Percentiles rank a stretch among this genome's conserved stretches.
Evolutionary conservation across 2,888 invertebrate species (phyloP).

Genomic region (Lepetodrilus schrolli): DNA sequence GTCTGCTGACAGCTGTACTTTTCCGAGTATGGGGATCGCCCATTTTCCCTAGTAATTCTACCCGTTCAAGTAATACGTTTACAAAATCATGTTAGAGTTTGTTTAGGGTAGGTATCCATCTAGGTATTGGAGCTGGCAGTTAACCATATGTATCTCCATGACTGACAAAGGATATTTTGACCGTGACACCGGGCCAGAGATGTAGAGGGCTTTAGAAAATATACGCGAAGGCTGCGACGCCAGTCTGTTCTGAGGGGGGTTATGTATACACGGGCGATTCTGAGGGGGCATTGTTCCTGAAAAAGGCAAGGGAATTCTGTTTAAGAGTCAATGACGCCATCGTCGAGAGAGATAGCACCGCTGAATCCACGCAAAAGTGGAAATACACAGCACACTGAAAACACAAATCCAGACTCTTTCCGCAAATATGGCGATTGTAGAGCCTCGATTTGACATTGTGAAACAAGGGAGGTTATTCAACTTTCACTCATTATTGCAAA

Average conservation of each 20-base stretch:
- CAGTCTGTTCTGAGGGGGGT: conserved; percentile 21
- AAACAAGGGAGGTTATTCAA: conserved; percentile 8
- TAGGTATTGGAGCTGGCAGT: not conserved
- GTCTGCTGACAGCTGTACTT: conserved; percentile 62
- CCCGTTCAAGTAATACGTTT: too few species aligned
- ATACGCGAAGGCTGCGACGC: conserved; percentile 4
- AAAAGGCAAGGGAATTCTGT: not conserved
- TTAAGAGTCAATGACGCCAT: conserved; percentile 16
- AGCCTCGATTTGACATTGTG: not conserved
- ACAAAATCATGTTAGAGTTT: not conserved
- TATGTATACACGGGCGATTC: conserved; percentile 20
- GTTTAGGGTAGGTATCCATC: not conserved
- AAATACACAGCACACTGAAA: not conserved
- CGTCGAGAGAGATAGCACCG: conserved; percentile 13
- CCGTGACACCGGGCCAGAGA: conserved; percentile 11
- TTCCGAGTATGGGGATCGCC: conserved; percentile 67
- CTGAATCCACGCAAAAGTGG: conserved; percentile 8
- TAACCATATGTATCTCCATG: conserved; percentile 4
- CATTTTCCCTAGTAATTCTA: conserved; percentile 48
- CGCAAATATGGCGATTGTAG: conserved; percentile 19
- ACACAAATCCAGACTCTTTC: not conserved
- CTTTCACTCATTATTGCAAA: too few species aligned
- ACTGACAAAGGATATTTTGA: conserved; percentile 18
- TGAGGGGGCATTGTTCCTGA: conserved; percentile 24
- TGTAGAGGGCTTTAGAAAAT: not conserved